Evolutionary conservation across 2,797 vertebrate species (phyloP).

Genomic region (Phrynocephalus guinanensis): DNA sequence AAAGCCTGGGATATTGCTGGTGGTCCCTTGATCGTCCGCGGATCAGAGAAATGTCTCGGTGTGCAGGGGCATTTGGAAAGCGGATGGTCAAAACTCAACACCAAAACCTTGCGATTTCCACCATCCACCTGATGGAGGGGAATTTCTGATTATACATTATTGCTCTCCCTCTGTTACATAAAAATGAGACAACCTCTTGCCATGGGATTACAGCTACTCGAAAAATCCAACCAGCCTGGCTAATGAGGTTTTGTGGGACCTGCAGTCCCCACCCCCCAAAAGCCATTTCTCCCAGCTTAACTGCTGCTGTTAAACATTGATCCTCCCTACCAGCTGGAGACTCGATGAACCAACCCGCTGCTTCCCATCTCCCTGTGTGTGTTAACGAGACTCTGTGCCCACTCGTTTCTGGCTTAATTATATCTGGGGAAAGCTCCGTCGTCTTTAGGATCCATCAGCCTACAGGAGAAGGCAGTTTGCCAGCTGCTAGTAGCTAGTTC

Average conservation of each 20-base stretch:
- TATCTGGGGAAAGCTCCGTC: not conserved
- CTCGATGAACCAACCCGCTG: not conserved
- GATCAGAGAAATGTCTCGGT: not conserved
- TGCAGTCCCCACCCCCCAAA: too few species aligned
- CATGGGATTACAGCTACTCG: too few species aligned
- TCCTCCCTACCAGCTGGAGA: not conserved
- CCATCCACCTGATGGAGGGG: too few species aligned
- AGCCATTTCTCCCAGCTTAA: too few species aligned
- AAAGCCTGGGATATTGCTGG: not conserved
- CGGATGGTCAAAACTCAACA: too few species aligned
- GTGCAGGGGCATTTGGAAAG: slow-evolving; percentile 6
- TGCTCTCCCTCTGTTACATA: not conserved
- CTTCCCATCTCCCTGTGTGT: not conserved
- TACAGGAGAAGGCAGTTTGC: not conserved
- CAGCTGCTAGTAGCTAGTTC: too few species aligned
- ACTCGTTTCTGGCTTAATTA: not conserved
- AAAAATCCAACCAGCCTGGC: too few species aligned
- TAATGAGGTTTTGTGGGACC: too few species aligned
- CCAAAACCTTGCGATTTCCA: not conserved
- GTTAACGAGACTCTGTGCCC: not conserved
- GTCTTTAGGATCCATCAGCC: too few species aligned
- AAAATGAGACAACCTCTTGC: too few species aligned
- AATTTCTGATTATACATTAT: too few species aligned
- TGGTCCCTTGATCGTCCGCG: not conserved
- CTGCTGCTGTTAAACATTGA: not conserved